Evolutionary conservation across 2,113 vertebrate genomes (phyloP), one percentile per base, ranked within the genome.

Genomic region (Lutjanus erythropterus): DNA sequence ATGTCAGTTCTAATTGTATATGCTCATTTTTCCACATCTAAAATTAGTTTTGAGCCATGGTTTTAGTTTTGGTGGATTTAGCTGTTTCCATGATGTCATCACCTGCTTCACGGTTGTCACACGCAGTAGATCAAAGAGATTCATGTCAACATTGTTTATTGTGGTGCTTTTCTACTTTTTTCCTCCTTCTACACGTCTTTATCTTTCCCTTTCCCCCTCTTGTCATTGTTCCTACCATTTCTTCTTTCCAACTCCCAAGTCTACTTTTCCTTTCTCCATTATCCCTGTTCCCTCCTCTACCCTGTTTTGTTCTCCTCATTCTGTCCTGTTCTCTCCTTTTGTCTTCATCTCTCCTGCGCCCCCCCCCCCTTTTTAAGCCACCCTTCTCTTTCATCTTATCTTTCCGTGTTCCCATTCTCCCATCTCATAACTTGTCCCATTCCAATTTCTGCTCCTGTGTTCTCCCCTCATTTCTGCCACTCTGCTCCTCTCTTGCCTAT

Each of bases 381-480:
- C 5, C 31, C 59, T 49, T 71, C 56, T 46, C 56, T 86, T 88
- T 83, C 72, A 80, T 91, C 59, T 89, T 50, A 69, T 87, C 81
- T 60, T 49, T 29, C 59, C 23, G 1, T 64, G 58, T 82, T 90
- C 81, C 68, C 72, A 14, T 60, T 53, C 56, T 78, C 73, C 56
- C 68, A 61, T 73, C 62, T 71, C 23, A 39, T 75, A 70, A 64
- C 71, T 71, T 65, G 62, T 58, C 65, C 64, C 67, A 33, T 71
- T 64, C 79, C 27, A 12, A 25, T 69, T 84, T 53, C 49, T 77
- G 29, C 62, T 60, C 27, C 65, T 61, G 35, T 27, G 35, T 27
- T 61, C 5, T 35, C 37, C 25, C 52, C 60, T 86, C 19, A 65
- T 75, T 33, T 80, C 25, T 60, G 37, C 42, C 29, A n/a, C 19